These are phyloP conservation scores for Clarias platycephalus DNA, from an alignment of 2,797 vertebrate species.

Conservation along the genomic window DNA sequence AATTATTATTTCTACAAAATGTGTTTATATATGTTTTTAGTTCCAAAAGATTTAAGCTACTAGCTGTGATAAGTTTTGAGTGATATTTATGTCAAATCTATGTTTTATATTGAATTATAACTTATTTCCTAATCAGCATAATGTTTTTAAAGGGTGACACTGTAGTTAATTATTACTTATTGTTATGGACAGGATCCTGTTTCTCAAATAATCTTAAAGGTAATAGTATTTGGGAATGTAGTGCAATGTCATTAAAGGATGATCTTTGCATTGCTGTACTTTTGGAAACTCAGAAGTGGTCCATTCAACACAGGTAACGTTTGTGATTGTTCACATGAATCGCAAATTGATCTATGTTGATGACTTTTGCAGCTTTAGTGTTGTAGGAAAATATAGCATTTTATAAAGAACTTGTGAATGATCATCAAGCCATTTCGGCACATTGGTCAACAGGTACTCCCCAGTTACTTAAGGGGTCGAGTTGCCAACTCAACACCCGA, in stretches of 20 bases:
- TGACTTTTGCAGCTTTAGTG: neutral
- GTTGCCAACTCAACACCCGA: too few species aligned
- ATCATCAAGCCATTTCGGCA: neutral
- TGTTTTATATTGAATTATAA: neutral
- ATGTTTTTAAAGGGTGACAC: neutral
- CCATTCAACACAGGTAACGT: neutral
- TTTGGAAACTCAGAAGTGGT: neutral
- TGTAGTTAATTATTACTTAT: neutral
- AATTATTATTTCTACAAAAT: neutral
- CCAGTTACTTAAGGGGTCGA: too few species aligned
- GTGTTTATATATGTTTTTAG: neutral
- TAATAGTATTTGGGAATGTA: neutral
- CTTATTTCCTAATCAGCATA: neutral
- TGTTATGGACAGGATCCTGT: neutral
- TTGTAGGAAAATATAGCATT: neutral
- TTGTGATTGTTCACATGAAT: neutral
- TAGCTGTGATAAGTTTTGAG: neutral
- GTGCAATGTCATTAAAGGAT: neutral
- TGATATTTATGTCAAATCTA: neutral
- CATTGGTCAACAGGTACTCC: too few species aligned
- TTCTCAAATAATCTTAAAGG: neutral
- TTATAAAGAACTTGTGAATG: neutral
- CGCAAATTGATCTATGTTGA: neutral
- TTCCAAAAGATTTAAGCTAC: neutral
- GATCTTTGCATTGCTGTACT: neutral